Base-by-base conservation (phyloP, 2,113 vertebrate species). In the Trochalopteron elliotii region DNA sequence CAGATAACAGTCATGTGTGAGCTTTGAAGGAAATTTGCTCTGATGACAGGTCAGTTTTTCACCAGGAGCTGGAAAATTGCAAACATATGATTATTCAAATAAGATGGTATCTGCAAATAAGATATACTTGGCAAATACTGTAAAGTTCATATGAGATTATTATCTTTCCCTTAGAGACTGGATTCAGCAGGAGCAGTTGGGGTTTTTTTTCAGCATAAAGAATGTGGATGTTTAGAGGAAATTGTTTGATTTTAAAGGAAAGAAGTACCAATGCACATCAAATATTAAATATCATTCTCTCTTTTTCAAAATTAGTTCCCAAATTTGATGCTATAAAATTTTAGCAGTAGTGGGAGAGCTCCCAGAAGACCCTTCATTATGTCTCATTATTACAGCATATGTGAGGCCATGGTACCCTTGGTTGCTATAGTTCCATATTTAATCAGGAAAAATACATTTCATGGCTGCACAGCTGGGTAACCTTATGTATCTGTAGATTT, bases 11-110 rank as follows among this genome's bases (percentile, higher is more conserved):
- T 87, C 59, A 6, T 42, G 12, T 75, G 45, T 50, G 72, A 47
- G 63, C 40, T 93, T 81, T 45, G 72, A 79, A 91, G 91, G 83
- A 95, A 79, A 82, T 84, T 79, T 87, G 68, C 82, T 92, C 53
- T 79, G 74, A 40, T 93, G 90, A 83, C 90, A 71, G 90, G 81
- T 93, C 91, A 86, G 52, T 96, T 97, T 95, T 91, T 93, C 83
- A 92, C 49, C 68, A 68, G 75, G 50, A 93, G 87, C 50, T 83
- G 30, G 70, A 75, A 96, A 95, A 95, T 40, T 83, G 90, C 90
- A 89, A 96, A 87, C 74, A 74, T 80, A 65, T 14, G 55, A 90
- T 95, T 96, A 95, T 96, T 95, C 83, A 96, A 91, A 94, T 89
- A 50, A 89, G 83, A 64, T 86, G 56, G 8, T 87, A 88, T 84